phyloP scores from a whole-genome alignment of 2,113 vertebrate genomes.

The Paramormyrops kingsleyae region DNA sequence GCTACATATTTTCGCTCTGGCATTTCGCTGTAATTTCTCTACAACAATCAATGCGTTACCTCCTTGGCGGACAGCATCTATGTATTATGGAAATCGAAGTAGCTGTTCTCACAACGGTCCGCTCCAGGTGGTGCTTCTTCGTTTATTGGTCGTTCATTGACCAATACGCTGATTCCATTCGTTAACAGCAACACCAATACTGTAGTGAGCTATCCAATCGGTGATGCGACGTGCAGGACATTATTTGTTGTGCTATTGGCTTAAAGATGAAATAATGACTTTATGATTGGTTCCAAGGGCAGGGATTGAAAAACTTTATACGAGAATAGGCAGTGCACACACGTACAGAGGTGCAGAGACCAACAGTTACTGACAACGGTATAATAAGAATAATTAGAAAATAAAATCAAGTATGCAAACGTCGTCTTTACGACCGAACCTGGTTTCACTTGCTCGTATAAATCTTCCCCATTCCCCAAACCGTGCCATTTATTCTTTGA shows the following conservation, averaged over 20 bases:
- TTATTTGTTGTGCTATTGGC: not conserved
- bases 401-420: not conserved
- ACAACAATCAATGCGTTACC: slow-evolving; percentile 6
- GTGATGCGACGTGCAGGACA: not conserved
- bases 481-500: not conserved
- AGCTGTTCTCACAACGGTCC: slow-evolving; percentile 20
- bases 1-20: slow-evolving; percentile 8
- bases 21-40: not conserved
- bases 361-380: not conserved
- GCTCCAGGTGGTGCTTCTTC: not conserved
- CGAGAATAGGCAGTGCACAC: not conserved
- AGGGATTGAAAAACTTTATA: slow-evolving; percentile 15
- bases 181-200: not conserved
- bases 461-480: not conserved
- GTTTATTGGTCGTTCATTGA: slow-evolving; percentile 6
- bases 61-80: slow-evolving; percentile 6
- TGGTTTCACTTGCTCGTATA: not conserved
- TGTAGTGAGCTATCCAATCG: not conserved
- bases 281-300: slow-evolving; percentile 9
- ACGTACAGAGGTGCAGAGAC: not conserved
- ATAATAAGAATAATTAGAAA: not conserved
- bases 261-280: not conserved
- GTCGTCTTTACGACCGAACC: too few relatives aligned
- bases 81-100: slow-evolving; percentile 9
- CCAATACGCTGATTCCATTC: slow-evolving; percentile 7